Conservation (phyloP, 2,113 vertebrate species). For the Puffinus mauretanicus region DNA sequence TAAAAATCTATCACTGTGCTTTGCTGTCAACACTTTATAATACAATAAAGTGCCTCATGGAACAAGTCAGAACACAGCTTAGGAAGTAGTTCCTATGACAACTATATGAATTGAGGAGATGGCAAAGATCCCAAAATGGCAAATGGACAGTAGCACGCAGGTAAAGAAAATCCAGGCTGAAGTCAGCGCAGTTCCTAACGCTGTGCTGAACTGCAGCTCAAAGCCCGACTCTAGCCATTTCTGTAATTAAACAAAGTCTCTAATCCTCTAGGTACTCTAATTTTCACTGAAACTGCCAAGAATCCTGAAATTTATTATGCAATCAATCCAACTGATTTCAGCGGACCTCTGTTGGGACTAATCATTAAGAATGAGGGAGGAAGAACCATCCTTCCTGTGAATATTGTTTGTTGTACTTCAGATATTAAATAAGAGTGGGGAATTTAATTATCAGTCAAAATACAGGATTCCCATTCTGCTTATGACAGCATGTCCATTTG, state of each 20-base stretch:
- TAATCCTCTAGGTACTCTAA: background rate
- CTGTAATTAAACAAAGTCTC: background rate
- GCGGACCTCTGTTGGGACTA: background rate
- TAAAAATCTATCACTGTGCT: conserved; percentile 56
- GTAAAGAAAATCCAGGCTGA: background rate
- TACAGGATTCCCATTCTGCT: background rate
- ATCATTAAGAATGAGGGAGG: background rate
- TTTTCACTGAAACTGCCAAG: background rate
- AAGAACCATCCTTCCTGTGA: background rate
- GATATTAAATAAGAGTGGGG: background rate
- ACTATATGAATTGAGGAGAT: conserved; percentile 48
- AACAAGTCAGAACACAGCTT: conserved; percentile 70
- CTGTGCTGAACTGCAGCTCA: background rate
- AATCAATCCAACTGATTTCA: background rate
- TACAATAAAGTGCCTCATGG: conserved; percentile 53
- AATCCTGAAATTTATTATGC: background rate
- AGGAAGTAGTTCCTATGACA: conserved; percentile 77
- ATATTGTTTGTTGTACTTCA: background rate
- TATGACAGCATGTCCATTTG: background rate
- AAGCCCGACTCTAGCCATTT: background rate
- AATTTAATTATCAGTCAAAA: background rate
- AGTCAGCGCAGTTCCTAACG: background rate
- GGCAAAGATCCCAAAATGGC: conserved; percentile 48
- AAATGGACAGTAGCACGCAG: background rate
- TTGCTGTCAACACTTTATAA: conserved; percentile 67